Percentiles rank a stretch among this genome's conserved stretches.
phyloP scores from a whole-genome alignment of 2,888 invertebrate genomes.

The Melangyna quadrimaculata region DNA sequence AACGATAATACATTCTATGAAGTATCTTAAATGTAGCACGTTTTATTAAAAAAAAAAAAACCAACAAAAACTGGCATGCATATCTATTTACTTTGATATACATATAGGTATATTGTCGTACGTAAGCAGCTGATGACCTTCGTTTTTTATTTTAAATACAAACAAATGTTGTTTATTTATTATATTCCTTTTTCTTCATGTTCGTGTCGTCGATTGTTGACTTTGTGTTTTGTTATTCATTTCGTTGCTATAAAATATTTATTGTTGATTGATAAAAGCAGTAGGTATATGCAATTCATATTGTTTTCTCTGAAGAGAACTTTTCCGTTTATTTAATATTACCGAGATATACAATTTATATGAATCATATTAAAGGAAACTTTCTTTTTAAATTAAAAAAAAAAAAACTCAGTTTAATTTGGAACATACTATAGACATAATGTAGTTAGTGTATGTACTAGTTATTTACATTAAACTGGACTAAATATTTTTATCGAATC shows the following conservation, averaged over 20 bases:
- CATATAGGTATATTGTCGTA: background rate
- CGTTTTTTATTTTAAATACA: conserved; percentile 9
- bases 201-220: conserved; percentile 11
- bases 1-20: conserved; percentile 17
- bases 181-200: conserved; percentile 3
- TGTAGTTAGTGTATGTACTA: too few relatives aligned
- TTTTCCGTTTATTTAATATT: background rate
- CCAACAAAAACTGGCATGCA: background rate
- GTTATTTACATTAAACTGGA: too few relatives aligned
- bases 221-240: background rate
- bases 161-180: conserved; percentile 25
- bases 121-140: conserved; percentile 55
- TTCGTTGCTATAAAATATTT: background rate
- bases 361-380: background rate
- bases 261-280: background rate
- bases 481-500: too few relatives aligned
- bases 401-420: background rate
- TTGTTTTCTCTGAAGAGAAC: background rate
- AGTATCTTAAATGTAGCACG: conserved; percentile 24
- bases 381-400: background rate
- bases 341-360: too few relatives aligned
- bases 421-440: too few relatives aligned
- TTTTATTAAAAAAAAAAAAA: background rate
- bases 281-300: background rate
- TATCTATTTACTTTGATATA: too few relatives aligned